A percentile compares a stretch with the other conserved stretches of the same genome.
These are phyloP conservation scores for Passer montanus DNA, from an alignment of 2,113 vertebrate genomes.

Conservation along the genomic window DNA sequence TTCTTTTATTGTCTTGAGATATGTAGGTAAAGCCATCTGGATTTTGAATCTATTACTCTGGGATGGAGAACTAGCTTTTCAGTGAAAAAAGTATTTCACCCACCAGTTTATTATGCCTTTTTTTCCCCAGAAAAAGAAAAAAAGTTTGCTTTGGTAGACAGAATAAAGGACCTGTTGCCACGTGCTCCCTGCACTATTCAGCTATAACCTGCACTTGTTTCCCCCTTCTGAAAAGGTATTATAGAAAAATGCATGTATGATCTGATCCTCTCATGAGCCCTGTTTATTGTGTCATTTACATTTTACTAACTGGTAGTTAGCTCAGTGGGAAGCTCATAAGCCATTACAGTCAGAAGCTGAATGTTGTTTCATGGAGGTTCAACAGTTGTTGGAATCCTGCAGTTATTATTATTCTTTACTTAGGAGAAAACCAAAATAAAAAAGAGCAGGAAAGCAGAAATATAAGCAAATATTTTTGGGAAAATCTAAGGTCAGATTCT, in stretches of 20 bases:
- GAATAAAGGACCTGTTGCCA: neutral
- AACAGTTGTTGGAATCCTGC: neutral
- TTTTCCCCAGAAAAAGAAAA: neutral
- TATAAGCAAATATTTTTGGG: neutral
- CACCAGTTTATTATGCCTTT: neutral
- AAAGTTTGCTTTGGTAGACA: neutral
- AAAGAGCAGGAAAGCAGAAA: neutral
- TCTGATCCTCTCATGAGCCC: neutral
- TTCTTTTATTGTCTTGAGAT: neutral
- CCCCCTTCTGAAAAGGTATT: neutral
- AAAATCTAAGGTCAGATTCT: neutral
- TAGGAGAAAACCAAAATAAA: neutral
- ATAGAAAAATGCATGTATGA: neutral
- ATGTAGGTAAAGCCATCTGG: neutral
- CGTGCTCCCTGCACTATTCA: neutral
- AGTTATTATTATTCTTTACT: neutral
- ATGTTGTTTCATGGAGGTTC: neutral
- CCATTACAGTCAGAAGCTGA: neutral
- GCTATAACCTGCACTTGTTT: neutral
- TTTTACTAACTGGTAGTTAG: slow-evolving; percentile 27
- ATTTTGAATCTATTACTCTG: neutral
- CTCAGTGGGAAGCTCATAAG: slow-evolving; percentile 13
- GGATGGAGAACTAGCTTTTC: too few relatives aligned
- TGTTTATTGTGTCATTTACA: neutral
- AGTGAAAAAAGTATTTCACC: neutral